Evolutionary conservation across 2,797 vertebrate species (phyloP).

Genomic region (Squalus acanthias): DNA sequence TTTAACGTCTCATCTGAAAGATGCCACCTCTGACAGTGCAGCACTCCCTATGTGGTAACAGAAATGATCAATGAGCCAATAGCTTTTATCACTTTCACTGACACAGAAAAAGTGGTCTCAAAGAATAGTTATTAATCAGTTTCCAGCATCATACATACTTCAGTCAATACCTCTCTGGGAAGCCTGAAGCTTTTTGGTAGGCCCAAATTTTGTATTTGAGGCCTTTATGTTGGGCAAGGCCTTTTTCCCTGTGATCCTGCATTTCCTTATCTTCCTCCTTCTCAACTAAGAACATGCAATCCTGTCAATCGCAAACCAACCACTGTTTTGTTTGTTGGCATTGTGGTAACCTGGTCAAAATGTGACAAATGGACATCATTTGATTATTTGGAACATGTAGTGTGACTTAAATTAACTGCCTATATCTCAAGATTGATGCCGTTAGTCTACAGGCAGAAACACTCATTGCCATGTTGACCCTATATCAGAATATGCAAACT

Average conservation of each 20-base stretch:
- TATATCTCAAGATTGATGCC: neutral
- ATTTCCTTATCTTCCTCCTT: neutral
- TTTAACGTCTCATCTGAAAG: neutral
- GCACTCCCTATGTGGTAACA: neutral
- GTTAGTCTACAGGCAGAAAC: neutral
- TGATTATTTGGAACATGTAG: neutral
- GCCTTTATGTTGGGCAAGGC: neutral
- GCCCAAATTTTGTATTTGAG: neutral
- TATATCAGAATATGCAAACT: neutral
- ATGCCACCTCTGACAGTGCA: neutral
- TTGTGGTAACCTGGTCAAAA: neutral
- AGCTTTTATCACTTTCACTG: neutral
- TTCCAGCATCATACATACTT: neutral
- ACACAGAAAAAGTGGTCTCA: neutral
- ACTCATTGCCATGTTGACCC: neutral
- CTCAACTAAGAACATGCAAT: neutral
- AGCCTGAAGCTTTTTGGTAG: neutral
- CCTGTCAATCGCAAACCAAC: neutral
- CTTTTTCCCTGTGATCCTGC: neutral
- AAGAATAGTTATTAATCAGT: neutral
- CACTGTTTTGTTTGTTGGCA: neutral
- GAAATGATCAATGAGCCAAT: neutral
- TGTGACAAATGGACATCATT: neutral
- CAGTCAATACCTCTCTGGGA: neutral
- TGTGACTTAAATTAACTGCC: neutral